Percentiles rank a stretch among this genome's conserved stretches.
Conservation (phyloP, 1,140 invertebrate species). For the Solen grandis region DNA sequence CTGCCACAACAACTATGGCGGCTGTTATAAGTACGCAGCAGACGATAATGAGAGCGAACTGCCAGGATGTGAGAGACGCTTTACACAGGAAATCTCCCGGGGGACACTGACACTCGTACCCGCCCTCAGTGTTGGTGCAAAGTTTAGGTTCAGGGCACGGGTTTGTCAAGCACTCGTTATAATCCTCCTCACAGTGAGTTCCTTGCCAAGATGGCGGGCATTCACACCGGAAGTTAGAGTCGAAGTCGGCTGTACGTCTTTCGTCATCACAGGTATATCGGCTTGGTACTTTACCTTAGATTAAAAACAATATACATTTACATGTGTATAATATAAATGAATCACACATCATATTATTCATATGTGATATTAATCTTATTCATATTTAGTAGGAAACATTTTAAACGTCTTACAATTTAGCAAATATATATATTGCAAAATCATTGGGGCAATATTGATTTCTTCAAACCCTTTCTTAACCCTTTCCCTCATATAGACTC, state of each 20-base stretch:
- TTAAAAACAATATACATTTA: too few relatives aligned
- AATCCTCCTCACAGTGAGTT: conserved; percentile 22
- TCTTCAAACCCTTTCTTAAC: too few relatives aligned
- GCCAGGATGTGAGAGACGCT: background rate
- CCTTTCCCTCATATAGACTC: too few relatives aligned
- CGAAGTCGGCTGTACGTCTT: conserved; percentile 17
- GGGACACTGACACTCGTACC: conserved; percentile 16
- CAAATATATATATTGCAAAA: too few relatives aligned
- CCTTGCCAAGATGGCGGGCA: conserved; percentile 21
- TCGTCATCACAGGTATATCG: conserved; percentile 32
- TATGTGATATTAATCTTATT: too few relatives aligned
- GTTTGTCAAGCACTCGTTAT: conserved; percentile 4
- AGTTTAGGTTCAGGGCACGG: conserved; percentile 5
- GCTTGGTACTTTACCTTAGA: conserved; percentile 14
- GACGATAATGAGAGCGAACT: background rate
- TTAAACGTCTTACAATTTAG: too few relatives aligned
- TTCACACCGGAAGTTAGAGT: conserved; percentile 12
- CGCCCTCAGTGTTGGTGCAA: conserved; percentile 11
- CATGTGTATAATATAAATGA: too few relatives aligned
- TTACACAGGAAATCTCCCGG: background rate
- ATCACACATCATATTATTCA: too few relatives aligned
- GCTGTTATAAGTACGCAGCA: too few relatives aligned
- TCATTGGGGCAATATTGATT: too few relatives aligned
- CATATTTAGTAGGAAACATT: too few relatives aligned
- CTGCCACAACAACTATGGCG: too few relatives aligned